These are phyloP conservation scores for Octodon degus DNA, from an alignment of 2,113 vertebrate genomes.

Conservation along the genomic window DNA sequence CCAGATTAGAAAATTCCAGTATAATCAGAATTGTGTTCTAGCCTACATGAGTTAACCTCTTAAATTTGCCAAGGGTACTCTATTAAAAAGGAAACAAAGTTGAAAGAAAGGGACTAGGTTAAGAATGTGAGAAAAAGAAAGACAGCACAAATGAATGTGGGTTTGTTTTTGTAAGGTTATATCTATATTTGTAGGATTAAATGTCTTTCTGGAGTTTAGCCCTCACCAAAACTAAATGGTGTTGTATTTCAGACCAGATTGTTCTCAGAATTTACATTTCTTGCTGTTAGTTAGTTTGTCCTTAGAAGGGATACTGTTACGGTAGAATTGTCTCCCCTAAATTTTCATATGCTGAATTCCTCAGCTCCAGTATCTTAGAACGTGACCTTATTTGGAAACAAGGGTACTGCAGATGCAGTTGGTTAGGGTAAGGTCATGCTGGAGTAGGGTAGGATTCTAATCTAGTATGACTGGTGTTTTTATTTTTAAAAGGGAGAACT, in stretches of 20 bases:
- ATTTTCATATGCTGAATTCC: background rate
- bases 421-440: background rate
- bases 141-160: background rate
- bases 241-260: background rate
- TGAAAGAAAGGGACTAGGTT: background rate
- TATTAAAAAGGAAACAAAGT: background rate
- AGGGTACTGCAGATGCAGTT: background rate
- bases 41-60: background rate
- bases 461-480: background rate
- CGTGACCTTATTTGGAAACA: conserved; percentile 45
- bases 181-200: background rate
- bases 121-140: background rate
- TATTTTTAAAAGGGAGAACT: background rate
- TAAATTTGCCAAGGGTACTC: background rate
- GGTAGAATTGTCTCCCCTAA: background rate
- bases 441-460: background rate
- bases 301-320: background rate
- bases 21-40: background rate
- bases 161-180: background rate
- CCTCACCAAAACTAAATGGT: background rate
- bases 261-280: conserved; percentile 9
- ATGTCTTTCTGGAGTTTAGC: background rate
- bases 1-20: background rate
- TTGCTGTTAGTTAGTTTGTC: conserved; percentile 4
- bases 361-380: background rate